These are phyloP conservation scores for Anastrepha obliqua DNA, from an alignment of 1,140 invertebrate genomes.

Conservation along the genomic window DNA sequence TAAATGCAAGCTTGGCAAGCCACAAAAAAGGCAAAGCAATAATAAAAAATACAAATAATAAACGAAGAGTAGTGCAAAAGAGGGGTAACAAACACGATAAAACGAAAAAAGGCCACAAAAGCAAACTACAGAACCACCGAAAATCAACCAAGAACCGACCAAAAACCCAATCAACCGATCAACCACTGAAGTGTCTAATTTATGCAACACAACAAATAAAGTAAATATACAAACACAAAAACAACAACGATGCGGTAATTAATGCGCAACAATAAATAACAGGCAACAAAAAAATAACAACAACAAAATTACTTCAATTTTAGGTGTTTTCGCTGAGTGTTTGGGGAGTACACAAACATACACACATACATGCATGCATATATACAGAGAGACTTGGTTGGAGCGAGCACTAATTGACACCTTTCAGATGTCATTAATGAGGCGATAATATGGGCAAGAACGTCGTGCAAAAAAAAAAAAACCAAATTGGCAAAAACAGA, in stretches of 20 bases:
- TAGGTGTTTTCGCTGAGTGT: conserved; percentile 2
- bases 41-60: not conserved
- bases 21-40: not conserved
- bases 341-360: not conserved
- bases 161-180: not conserved
- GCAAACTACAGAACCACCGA: not conserved
- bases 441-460: conserved; percentile 48
- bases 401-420: conserved; percentile 46
- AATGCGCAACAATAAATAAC: conserved; percentile 53
- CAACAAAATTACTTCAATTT: conserved; percentile 39
- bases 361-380: no score
- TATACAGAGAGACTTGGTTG: not conserved
- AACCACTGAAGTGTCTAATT: conserved; percentile 36
- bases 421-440: conserved; percentile 52
- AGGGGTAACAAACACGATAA: not conserved
- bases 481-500: conserved; percentile 21
- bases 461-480: not conserved
- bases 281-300: not conserved
- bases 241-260: conserved; percentile 31
- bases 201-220: conserved; percentile 19
- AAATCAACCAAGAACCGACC: not conserved
- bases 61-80: not conserved
- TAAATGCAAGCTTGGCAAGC: not conserved
- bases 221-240: not conserved
- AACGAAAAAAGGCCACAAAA: not conserved